These are phyloP conservation scores for Tetragonisca angustula DNA, from an alignment of 2,888 invertebrate species.

Conservation along the genomic window DNA sequence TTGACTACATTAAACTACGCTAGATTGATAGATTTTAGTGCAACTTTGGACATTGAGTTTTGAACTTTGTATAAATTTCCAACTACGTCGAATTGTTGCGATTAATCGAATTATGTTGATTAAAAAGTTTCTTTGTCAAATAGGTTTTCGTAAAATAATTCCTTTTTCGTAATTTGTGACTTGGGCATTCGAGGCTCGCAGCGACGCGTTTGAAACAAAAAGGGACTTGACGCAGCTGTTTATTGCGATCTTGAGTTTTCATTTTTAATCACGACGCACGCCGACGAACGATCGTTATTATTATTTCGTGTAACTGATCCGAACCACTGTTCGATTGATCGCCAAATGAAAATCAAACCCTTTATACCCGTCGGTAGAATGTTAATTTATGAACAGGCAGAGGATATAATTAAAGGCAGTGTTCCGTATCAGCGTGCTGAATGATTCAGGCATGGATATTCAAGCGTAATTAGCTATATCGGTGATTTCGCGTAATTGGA, in stretches of 20 bases:
- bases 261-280: not conserved
- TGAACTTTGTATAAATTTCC: too few species aligned
- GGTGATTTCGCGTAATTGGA: constrained; percentile 69
- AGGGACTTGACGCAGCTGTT: not conserved
- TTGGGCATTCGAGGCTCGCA: too few species aligned
- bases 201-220: too few species aligned
- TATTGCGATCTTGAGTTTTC: not conserved
- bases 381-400: constrained; percentile 65
- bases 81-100: too few species aligned
- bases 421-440: constrained; percentile 56
- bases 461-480: constrained; percentile 70
- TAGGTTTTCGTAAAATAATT: too few species aligned
- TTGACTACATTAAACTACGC: too few species aligned
- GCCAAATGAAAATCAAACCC: constrained; percentile 13
- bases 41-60: too few species aligned
- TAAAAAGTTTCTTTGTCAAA: too few species aligned
- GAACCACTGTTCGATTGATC: not conserved
- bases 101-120: too few species aligned
- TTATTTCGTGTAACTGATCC: not conserved
- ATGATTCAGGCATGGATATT: constrained; percentile 69
- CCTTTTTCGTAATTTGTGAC: too few species aligned
- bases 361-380: constrained; percentile 37
- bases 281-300: too few species aligned
- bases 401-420: constrained; percentile 65
- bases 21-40: too few species aligned